phyloP scores from a whole-genome alignment of 2,888 invertebrate genomes.

The Anticlea derivata region DNA sequence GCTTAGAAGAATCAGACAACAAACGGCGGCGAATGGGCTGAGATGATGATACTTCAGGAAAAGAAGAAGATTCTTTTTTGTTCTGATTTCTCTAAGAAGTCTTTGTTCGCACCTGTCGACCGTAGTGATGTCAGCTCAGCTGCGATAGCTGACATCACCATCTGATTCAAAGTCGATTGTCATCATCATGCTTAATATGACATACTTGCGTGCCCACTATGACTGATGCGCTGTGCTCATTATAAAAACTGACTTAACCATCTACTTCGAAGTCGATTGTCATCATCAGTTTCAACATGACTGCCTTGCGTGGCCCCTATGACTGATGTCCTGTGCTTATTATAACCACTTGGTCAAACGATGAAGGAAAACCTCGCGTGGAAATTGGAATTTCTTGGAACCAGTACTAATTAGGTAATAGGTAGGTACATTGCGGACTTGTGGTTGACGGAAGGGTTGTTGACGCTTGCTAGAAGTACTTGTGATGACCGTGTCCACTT shows the following conservation, averaged over 20 bases:
- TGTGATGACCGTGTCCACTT: not conserved
- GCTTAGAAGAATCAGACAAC: too few relatives aligned
- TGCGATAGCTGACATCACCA: constrained; percentile 17
- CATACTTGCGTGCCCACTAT: too few relatives aligned
- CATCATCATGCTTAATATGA: too few relatives aligned
- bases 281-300: not conserved
- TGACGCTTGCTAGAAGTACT: not conserved
- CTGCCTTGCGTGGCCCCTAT: constrained; percentile 1
- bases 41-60: too few relatives aligned
- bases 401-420: constrained; percentile 3
- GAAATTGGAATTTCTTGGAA: constrained; percentile 15
- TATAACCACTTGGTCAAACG: constrained; percentile 1
- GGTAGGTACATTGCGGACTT: constrained; percentile 1
- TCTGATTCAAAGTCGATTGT: constrained; percentile 19
- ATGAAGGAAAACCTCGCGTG: constrained; percentile 7
- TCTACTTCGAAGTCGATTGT: too few relatives aligned
- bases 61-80: too few relatives aligned
- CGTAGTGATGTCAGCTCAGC: constrained; percentile 13
- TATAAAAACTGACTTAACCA: too few relatives aligned
- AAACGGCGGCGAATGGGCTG: too few relatives aligned
- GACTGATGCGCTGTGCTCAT: too few relatives aligned
- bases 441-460: not conserved
- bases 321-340: constrained; percentile 11
- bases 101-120: too few relatives aligned
- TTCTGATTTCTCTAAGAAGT: too few relatives aligned